Percentiles rank a stretch among this genome's conserved stretches.
Conservation (phyloP, 2,113 vertebrate species). For the Seriola aureovittata region DNA sequence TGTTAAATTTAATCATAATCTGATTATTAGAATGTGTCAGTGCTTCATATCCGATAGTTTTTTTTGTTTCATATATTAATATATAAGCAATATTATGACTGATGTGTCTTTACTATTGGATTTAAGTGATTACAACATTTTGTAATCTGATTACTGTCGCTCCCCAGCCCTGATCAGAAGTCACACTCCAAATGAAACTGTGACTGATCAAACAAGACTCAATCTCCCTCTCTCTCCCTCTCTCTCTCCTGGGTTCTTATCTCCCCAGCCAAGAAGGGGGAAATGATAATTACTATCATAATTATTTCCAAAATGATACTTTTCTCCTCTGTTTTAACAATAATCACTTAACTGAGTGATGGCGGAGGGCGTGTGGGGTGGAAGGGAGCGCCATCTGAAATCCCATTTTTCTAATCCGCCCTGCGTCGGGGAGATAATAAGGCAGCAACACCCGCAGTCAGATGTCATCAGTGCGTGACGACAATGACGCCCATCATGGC, state of each 20-base stretch:
- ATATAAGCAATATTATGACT: too few relatives aligned
- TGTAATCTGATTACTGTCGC: slow-evolving; percentile 56
- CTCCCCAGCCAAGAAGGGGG: slow-evolving; percentile 71
- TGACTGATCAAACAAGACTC: slow-evolving; percentile 70
- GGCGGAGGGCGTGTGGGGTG: slow-evolving; percentile 60
- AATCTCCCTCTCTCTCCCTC: slow-evolving; percentile 8
- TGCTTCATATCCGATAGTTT: background rate
- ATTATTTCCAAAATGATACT: slow-evolving; percentile 80
- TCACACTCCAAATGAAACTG: slow-evolving; percentile 72
- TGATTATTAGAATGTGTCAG: background rate
- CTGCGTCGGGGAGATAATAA: slow-evolving; percentile 82
- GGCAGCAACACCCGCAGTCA: slow-evolving; percentile 76
- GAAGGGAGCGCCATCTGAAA: slow-evolving; percentile 75
- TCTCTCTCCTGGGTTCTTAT: slow-evolving; percentile 73
- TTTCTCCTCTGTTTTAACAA: slow-evolving; percentile 73
- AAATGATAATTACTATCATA: slow-evolving; percentile 81
- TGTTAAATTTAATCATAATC: background rate
- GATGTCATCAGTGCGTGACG: slow-evolving; percentile 82
- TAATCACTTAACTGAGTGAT: slow-evolving; percentile 81
- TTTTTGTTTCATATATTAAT: background rate
- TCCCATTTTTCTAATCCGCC: slow-evolving; percentile 83
- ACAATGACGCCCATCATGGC: slow-evolving; percentile 57
- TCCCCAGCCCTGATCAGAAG: slow-evolving; percentile 37
- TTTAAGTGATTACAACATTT: background rate
- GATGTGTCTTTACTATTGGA: background rate